Conservation (phyloP, 2,888 invertebrate genomes). For the Drosophila parthenogenetica region DNA sequence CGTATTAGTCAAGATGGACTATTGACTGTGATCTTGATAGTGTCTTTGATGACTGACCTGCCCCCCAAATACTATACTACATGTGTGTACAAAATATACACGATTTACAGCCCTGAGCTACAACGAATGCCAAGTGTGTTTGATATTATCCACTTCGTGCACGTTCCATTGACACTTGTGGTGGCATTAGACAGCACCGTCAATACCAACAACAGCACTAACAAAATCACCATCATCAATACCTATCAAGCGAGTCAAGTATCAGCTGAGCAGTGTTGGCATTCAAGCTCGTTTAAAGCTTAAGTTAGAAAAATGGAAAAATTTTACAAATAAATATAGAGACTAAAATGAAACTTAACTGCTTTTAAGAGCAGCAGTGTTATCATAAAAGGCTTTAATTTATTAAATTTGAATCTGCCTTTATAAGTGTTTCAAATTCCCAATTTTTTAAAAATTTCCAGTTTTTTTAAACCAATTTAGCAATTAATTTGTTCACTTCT, state of each 20-base stretch:
- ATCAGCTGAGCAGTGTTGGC: constrained; percentile 4
- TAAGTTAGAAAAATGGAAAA: too few species aligned
- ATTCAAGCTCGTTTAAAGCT: too few species aligned
- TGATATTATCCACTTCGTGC: constrained; percentile 49
- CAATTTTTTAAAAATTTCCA: too few species aligned
- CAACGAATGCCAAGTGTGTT: constrained; percentile 49
- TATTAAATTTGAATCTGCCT: too few species aligned
- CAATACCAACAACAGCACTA: constrained; percentile 4
- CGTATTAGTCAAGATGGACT: constrained; percentile 22
- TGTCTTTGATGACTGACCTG: constrained; percentile 34
- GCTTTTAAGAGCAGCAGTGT: too few species aligned
- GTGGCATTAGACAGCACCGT: constrained; percentile 43
- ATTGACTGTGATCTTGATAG: constrained; percentile 1
- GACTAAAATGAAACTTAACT: too few species aligned
- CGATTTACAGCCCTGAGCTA: constrained; percentile 45
- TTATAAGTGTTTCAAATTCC: too few species aligned
- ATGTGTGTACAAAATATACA: background rate
- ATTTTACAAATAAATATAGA: too few species aligned
- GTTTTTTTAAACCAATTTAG: too few species aligned
- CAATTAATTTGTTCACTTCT: too few species aligned
- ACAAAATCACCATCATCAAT: constrained; percentile 7
- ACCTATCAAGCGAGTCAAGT: constrained; percentile 36
- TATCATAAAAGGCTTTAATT: too few species aligned
- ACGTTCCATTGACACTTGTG: constrained; percentile 56
- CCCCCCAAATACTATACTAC: constrained; percentile 25